A percentile compares a stretch with the other conserved stretches of the same genome.
Conservation (phyloP, 2,888 invertebrate genomes). For the Mechanitis messenoides region DNA sequence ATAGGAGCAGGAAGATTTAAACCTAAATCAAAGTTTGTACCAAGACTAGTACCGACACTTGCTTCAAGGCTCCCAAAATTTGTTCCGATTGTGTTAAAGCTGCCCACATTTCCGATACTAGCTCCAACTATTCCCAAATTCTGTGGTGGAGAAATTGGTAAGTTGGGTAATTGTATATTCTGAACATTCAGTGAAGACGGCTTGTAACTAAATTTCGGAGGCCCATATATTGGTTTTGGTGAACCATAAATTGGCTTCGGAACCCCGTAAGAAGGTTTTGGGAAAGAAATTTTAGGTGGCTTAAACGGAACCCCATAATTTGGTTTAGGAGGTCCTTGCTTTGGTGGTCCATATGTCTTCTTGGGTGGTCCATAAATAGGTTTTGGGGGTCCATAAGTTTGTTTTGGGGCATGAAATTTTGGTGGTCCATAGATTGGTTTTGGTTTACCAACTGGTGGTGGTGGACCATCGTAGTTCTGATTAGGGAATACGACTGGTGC, state of each 20-base stretch:
- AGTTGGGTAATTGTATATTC: conserved; percentile 38
- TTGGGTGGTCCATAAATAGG: conserved; percentile 54
- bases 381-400: conserved; percentile 65
- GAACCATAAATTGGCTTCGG: conserved; percentile 62
- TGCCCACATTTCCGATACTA: conserved; percentile 22
- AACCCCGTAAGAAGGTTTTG: conserved; percentile 46
- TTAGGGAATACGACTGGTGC: conserved; percentile 61
- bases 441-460: conserved; percentile 61
- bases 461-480: conserved; percentile 69
- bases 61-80: conserved; percentile 31
- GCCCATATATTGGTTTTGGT: conserved; percentile 62
- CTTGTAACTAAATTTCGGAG: conserved; percentile 49
- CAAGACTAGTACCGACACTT: conserved; percentile 31
- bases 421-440: conserved; percentile 56
- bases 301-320: conserved; percentile 56
- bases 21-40: conserved; percentile 47
- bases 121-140: conserved; percentile 29
- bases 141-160: conserved; percentile 35
- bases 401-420: conserved; percentile 56
- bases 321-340: conserved; percentile 50
- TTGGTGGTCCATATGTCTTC: conserved; percentile 50
- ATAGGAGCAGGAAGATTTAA: conserved; percentile 62
- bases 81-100: conserved; percentile 25
- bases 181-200: conserved; percentile 39
- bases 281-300: conserved; percentile 47